phyloP scores from a whole-genome alignment of 1,140 invertebrate species.

The Prorops nasuta region DNA sequence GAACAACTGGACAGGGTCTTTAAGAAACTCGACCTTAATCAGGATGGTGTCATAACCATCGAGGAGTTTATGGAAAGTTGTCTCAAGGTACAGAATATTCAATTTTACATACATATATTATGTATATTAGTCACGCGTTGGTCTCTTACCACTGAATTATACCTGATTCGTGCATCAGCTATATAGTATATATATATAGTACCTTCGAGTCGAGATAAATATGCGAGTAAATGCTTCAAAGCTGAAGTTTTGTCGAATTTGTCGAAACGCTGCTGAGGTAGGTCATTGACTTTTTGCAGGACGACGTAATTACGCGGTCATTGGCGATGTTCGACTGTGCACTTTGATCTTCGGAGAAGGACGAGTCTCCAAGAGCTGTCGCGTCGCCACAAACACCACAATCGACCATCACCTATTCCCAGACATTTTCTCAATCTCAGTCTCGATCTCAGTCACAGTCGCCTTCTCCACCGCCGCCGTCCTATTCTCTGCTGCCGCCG shows the following conservation, averaged over 20 bases:
- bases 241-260: too few relatives aligned
- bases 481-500: constrained; percentile 35
- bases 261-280: too few relatives aligned
- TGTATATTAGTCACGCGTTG: not conserved
- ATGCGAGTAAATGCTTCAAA: too few relatives aligned
- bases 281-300: too few relatives aligned
- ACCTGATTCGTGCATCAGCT: too few relatives aligned
- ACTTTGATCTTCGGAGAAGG: constrained; percentile 64
- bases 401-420: constrained; percentile 28
- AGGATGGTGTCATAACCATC: constrained; percentile 92
- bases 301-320: constrained; percentile 78
- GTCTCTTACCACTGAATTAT: too few relatives aligned
- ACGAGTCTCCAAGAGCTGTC: constrained; percentile 27
- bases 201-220: too few relatives aligned
- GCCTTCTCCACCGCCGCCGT: constrained; percentile 36
- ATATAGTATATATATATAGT: too few relatives aligned
- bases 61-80: constrained; percentile 96
- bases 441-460: constrained; percentile 35
- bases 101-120: too few relatives aligned
- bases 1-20: constrained; percentile 83
- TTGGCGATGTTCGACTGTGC: constrained; percentile 79
- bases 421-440: too few relatives aligned
- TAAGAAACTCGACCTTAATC: constrained; percentile 89
- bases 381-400: constrained; percentile 31
- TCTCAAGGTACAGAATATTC: constrained; percentile 65